Base-by-base conservation (phyloP, 2,113 vertebrate genomes). In the Neogobius melanostomus region DNA sequence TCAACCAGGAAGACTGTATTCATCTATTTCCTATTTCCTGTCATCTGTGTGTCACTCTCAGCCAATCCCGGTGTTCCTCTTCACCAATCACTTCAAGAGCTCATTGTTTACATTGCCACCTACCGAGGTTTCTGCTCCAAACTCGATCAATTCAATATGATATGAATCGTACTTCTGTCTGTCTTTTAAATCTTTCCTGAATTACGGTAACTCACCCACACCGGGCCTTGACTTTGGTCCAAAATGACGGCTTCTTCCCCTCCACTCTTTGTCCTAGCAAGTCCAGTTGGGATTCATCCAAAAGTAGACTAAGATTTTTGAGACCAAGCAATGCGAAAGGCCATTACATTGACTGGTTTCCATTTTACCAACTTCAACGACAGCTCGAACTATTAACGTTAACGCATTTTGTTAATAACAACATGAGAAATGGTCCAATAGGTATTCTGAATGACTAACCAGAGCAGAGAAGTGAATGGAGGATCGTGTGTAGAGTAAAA, bases 221-320 rank as follows among this genome's bases (percentile, higher is more conserved):
- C 21, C 49, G 60, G 44, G 76, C 66, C 17, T 76, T 90, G 50
- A 85, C 28, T 14, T 45, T 81, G 51, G 74, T 78, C 56, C 72
- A 63, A 67, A 83, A 43, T 10, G 88, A 63, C 43, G 28, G 44
- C 21, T 57, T 51, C 59, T 57, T 64, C 64, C 81, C 77, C 46
- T 65, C 62, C 21, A 68, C 69, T 8, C 81, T 47, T 12, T 80
- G 76, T 0, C 87, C 85, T 14, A 89, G 79, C 63, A 86, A n/a
- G 49, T 90, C 84, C 46, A 91, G 77, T 69, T 89, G 78, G 8
- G 68, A 60, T 76, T 91, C 77, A 4, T 87, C 84, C 82, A 85
- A 70, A 11, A 42, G 6, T 2, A 72, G 61, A 14, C 64, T 1
- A 8, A 0, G 11, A 59, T 3, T 12, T 66, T 72, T 0, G 42